Conservation (phyloP, 2,113 vertebrate species). For the Ciconia maguari region DNA sequence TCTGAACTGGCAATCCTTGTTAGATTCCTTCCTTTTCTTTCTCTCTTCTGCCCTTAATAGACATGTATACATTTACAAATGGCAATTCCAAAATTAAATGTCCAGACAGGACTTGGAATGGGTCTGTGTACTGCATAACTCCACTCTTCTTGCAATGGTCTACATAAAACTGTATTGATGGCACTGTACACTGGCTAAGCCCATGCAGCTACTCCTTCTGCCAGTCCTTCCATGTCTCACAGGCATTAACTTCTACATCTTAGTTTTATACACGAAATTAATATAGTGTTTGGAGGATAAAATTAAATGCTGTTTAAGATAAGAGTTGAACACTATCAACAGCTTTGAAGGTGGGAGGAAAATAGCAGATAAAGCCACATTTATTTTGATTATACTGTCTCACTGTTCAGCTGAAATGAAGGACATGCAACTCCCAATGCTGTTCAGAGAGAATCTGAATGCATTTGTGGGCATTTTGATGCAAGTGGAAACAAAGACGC, state of each 20-base stretch:
- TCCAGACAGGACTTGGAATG: not conserved
- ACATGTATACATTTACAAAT: not conserved
- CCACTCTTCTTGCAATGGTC: not conserved
- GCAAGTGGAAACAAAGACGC: not conserved
- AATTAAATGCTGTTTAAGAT: not conserved
- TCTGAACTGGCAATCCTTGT: not conserved
- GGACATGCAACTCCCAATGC: not conserved
- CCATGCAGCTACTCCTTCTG: not conserved
- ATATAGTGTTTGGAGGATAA: not conserved
- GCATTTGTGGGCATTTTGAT: not conserved
- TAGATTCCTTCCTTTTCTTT: not conserved
- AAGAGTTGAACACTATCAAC: not conserved
- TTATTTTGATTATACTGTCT: not conserved
- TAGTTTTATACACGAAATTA: not conserved
- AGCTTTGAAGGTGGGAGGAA: not conserved
- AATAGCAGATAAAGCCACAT: not conserved
- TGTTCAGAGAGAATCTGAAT: not conserved
- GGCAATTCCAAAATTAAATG: not conserved
- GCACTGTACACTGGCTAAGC: not conserved
- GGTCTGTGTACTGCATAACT: not conserved
- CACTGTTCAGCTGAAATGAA: not conserved
- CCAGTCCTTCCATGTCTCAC: not conserved
- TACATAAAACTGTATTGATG: not conserved
- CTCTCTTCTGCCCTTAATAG: not conserved
- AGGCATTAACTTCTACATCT: not conserved